Evolutionary conservation across 2,797 vertebrate species (phyloP).

Genomic region (Tokudaia tokunoshimensis): DNA sequence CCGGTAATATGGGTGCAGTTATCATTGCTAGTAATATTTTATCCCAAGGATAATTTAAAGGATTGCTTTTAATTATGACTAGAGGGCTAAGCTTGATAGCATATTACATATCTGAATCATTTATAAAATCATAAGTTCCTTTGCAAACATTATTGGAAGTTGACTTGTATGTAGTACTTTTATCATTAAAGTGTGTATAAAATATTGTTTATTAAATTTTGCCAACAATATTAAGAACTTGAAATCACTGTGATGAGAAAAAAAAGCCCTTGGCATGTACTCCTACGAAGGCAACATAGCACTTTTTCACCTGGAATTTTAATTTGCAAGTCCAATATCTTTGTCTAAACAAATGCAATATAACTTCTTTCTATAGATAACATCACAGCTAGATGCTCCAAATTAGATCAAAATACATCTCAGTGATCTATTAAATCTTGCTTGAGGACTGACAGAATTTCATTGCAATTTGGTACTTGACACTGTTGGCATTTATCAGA

Average conservation of each 20-base stretch:
- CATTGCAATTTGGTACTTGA: neutral
- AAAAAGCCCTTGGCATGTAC: constrained; percentile 14
- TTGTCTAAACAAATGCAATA: constrained; percentile 33
- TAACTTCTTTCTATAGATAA: constrained; percentile 24
- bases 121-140: constrained; percentile 66
- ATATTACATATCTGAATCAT: constrained; percentile 35
- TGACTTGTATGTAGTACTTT: constrained; percentile 46
- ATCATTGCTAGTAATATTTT: constrained; percentile 43
- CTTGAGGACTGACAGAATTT: neutral
- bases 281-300: constrained; percentile 52
- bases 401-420: constrained; percentile 39
- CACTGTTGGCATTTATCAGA: neutral
- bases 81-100: constrained; percentile 27
- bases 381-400: neutral
- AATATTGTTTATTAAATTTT: constrained; percentile 57
- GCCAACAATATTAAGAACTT: constrained; percentile 48
- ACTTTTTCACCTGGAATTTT: constrained; percentile 60
- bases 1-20: constrained; percentile 43
- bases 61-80: constrained; percentile 66
- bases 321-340: constrained; percentile 62
- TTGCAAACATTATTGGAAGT: constrained; percentile 59
- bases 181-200: constrained; percentile 44
- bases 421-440: neutral
- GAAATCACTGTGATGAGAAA: constrained; percentile 44
- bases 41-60: constrained; percentile 63